Evolutionary conservation across 2,113 vertebrate genomes (phyloP).

Genomic region (Hippocampus zosterae): DNA sequence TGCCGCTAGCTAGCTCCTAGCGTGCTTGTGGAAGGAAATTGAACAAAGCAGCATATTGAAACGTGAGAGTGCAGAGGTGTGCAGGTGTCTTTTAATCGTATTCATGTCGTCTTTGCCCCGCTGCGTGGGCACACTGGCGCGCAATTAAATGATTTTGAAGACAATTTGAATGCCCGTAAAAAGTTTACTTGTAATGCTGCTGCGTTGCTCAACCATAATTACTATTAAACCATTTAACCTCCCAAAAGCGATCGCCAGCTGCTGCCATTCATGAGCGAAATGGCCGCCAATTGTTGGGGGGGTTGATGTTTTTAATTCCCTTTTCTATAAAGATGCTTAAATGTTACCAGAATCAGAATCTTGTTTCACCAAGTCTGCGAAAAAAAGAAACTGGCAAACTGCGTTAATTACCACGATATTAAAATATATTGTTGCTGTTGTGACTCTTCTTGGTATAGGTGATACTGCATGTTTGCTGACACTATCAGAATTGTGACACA

Average conservation of each 20-base stretch:
- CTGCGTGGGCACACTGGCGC: conserved; percentile 63
- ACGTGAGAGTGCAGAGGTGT: conserved; percentile 49
- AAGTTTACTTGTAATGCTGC: conserved; percentile 64
- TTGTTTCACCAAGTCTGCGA: neutral
- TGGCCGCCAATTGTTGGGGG: neutral
- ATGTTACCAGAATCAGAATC: neutral
- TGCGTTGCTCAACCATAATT: conserved; percentile 59
- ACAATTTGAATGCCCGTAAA: conserved; percentile 66
- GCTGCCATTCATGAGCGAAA: neutral
- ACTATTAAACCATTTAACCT: conserved; percentile 70
- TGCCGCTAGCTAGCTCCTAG: neutral
- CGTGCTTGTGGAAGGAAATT: conserved; percentile 41
- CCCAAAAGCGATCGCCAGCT: neutral
- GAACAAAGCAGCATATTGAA: conserved; percentile 67
- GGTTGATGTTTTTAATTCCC: neutral
- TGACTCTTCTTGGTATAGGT: too few species aligned
- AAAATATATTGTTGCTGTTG: too few species aligned
- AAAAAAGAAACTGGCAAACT: neutral
- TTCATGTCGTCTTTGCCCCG: conserved; percentile 62
- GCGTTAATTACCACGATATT: too few species aligned
- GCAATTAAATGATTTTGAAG: conserved; percentile 75
- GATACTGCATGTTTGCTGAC: too few species aligned
- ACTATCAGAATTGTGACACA: too few species aligned
- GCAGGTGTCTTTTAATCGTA: conserved; percentile 72
- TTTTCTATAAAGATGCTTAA: neutral